A percentile compares a stretch with the other conserved stretches of the same genome.
phyloP scores from a whole-genome alignment of 2,113 vertebrate species.

The Gracilinanus agilis region DNA sequence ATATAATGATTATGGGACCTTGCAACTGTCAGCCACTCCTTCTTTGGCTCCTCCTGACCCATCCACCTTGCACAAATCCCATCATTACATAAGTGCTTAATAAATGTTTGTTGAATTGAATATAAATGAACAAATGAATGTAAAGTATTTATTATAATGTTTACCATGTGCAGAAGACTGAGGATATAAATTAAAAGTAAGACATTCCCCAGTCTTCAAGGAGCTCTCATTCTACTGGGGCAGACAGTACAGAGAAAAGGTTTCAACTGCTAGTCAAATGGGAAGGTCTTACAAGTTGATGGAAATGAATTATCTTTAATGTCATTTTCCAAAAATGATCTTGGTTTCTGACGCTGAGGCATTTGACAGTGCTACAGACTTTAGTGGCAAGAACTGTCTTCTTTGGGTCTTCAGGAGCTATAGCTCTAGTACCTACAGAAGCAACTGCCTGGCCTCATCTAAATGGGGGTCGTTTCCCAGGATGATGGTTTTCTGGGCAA shows the following conservation, averaged over 20 bases:
- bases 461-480: not conserved
- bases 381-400: not conserved
- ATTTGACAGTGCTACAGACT: not conserved
- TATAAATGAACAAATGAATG: not conserved
- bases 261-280: not conserved
- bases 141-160: not conserved
- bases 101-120: not conserved
- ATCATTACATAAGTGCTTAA: too few species aligned
- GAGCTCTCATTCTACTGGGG: not conserved
- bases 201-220: not conserved
- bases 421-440: not conserved
- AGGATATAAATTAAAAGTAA: not conserved
- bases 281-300: not conserved
- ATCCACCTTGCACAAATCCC: too few species aligned
- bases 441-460: not conserved
- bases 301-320: not conserved
- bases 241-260: not conserved
- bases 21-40: too few species aligned
- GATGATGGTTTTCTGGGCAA: not conserved
- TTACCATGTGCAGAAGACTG: not conserved
- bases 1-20: not conserved
- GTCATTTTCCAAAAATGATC: not conserved
- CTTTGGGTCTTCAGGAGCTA: not conserved
- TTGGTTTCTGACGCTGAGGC: not conserved
- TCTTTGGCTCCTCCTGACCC: too few species aligned